Base-by-base conservation (phyloP, 2,113 vertebrate genomes). In the Campylorhamphus procurvoides region DNA sequence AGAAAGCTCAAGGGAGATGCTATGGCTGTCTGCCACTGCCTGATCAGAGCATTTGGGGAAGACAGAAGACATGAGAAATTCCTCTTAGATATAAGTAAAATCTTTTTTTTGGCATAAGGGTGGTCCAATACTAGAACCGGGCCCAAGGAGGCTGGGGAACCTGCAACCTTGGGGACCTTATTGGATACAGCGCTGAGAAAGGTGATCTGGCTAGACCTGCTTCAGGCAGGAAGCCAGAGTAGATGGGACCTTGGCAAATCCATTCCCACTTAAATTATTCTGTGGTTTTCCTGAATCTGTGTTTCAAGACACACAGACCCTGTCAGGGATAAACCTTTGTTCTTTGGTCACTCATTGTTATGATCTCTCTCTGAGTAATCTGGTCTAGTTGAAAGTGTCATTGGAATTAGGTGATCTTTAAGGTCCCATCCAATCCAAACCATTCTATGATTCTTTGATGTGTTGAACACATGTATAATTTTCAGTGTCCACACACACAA, bases 381-480 rank as follows among this genome's bases (percentile, higher is more conserved):
- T 53, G 29, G 14, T 40, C 53, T 60, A 47, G 14, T 31, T 4
- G 33, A 66, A 35, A 5, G 4, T 16, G 25, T 35, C 17, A 7
- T 18, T 69, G 29, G 53, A 62, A 62, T 14, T 40, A 35, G 14
- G 14, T 27, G 35, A 49, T 35, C 47, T 62, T 49, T 56, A 49
- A 76, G 11, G 18, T 69, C 28, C 10, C 33, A 4, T 33, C 52
- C 20, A 40, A 47, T 8, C 4, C 47, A 62, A 62, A 31, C n/a
- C 5, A 35, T 42, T 62, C n/a, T 14, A 24, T 27, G 25, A 35
- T 55, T 55, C 40, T 35, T 83, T 49, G 23, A 6, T 56, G 20
- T 29, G 7, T 7, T 49, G 18, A 74, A 40, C 7, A 44, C 0
- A 1, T 1, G 63, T 63, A 15, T 31, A 0, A 28, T 37, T 86